A percentile compares a stretch with the other conserved stretches of the same genome.
Evolutionary conservation across 2,113 vertebrate species (phyloP).

Genomic region (Pseudorasbora parva): DNA sequence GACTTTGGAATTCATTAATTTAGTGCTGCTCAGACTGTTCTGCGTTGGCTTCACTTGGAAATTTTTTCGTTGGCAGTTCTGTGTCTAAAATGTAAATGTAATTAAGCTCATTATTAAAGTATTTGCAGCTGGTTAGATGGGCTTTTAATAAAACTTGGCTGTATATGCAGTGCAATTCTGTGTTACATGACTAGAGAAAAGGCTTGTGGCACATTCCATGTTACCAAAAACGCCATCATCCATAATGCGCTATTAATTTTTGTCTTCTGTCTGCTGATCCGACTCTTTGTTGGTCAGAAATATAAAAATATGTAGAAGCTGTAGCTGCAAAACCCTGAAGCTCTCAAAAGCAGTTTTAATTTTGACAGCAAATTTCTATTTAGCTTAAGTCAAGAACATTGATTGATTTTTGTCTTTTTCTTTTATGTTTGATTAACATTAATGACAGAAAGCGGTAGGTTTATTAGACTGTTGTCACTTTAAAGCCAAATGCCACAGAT

Average conservation of each 20-base stretch:
- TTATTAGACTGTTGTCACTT: no score
- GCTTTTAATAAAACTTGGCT: no score
- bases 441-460: no score
- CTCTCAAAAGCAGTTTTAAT: not conserved
- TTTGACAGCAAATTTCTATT: no score
- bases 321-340: not conserved
- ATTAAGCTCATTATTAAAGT: not conserved
- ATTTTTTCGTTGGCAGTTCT: not conserved
- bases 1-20: not conserved
- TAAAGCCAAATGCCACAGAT: no score
- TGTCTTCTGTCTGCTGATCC: not conserved
- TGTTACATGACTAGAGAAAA: no score
- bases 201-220: no score
- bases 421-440: no score
- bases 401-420: no score
- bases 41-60: not conserved
- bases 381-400: no score
- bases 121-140: not conserved
- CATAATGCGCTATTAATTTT: not conserved
- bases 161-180: no score
- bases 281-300: no score
- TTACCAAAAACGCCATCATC: not conserved
- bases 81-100: conserved; percentile 2
- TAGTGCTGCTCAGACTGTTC: not conserved
- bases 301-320: not conserved